Conservation (phyloP, 2,113 vertebrate species). For the Eidolon helvum region DNA sequence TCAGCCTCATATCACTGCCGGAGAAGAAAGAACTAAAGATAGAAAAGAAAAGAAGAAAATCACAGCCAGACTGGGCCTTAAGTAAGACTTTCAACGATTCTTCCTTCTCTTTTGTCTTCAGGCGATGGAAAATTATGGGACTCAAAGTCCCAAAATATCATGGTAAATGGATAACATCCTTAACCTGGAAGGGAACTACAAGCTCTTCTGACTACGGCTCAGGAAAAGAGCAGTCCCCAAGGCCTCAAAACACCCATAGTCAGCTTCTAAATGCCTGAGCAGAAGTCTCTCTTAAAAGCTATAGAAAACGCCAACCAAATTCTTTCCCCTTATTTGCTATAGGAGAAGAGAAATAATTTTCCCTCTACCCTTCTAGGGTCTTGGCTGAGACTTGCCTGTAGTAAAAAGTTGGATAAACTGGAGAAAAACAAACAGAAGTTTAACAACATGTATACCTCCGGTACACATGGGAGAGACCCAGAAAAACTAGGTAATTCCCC, state of each 20-base stretch:
- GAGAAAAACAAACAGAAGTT: neutral
- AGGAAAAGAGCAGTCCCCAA: neutral
- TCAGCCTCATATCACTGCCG: neutral
- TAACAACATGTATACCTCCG: neutral
- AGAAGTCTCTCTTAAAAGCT: neutral
- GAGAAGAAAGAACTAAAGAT: constrained; percentile 13
- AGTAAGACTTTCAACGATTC: neutral
- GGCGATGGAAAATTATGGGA: neutral
- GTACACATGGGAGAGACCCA: neutral
- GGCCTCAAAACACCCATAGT: neutral
- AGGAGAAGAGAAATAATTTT: neutral
- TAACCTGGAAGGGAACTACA: neutral
- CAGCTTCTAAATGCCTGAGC: neutral
- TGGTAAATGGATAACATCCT: neutral
- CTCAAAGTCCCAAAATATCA: neutral
- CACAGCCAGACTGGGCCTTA: neutral
- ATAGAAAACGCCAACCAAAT: neutral
- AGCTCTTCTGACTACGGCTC: neutral
- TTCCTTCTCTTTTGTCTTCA: neutral
- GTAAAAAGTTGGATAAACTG: neutral
- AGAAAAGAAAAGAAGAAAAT: constrained; percentile 14
- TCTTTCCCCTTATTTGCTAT: neutral
- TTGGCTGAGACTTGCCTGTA: neutral
- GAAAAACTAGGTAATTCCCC: too few relatives aligned
- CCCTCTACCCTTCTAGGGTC: neutral